These are phyloP conservation scores for Clamator glandarius DNA, from an alignment of 2,797 vertebrate genomes.

Conservation along the genomic window DNA sequence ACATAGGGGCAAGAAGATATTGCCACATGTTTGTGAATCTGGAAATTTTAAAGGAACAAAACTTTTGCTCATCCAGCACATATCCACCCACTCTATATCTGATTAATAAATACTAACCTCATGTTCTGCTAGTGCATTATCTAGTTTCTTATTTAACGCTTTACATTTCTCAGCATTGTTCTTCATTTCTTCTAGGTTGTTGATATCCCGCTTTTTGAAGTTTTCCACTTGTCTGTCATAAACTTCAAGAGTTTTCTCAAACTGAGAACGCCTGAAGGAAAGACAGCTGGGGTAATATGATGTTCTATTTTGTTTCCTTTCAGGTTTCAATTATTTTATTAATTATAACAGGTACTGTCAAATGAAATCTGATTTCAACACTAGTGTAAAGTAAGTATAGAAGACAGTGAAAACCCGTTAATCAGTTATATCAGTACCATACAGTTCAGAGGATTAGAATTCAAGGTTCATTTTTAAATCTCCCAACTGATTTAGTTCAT, in stretches of 20 bases:
- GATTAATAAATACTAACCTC: constrained; percentile 79
- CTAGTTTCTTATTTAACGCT: constrained; percentile 80
- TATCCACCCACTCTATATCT: background rate
- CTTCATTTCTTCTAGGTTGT: constrained; percentile 83
- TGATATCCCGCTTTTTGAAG: constrained; percentile 83
- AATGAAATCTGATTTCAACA: background rate
- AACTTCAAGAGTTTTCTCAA: constrained; percentile 77
- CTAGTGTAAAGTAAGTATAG: background rate
- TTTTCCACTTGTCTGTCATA: constrained; percentile 80
- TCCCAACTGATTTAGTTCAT: background rate
- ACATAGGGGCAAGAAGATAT: background rate
- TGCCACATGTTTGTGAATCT: background rate
- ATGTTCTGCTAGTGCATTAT: constrained; percentile 80
- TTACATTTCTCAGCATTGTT: constrained; percentile 83
- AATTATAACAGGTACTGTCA: background rate
- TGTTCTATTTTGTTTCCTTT: background rate
- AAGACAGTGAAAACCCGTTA: background rate
- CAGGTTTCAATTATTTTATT: background rate
- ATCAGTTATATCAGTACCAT: background rate
- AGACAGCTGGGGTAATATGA: background rate
- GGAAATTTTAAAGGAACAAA: background rate
- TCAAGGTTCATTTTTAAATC: background rate
- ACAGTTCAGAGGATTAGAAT: background rate
- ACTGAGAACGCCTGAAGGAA: constrained; percentile 78
- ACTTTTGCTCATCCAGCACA: background rate